phyloP scores from a whole-genome alignment of 2,888 invertebrate genomes.

The Trissoscelio sp. region DNA sequence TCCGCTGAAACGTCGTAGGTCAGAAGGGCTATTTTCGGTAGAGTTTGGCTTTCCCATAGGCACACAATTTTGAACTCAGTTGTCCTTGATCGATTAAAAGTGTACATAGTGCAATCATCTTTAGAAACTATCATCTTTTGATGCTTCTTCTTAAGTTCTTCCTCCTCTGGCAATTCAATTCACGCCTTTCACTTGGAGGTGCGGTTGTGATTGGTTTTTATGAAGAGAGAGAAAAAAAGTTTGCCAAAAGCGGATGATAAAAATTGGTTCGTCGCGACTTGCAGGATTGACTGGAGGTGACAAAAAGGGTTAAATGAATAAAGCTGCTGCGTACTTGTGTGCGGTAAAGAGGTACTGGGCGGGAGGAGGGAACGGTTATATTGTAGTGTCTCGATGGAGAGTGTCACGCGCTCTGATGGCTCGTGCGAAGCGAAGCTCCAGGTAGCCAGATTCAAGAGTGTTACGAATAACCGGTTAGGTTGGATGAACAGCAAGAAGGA shows the following conservation, averaged over 20 bases:
- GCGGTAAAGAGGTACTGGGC: conserved; percentile 12
- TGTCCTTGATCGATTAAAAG: too few species aligned
- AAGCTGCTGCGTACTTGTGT: conserved; percentile 16
- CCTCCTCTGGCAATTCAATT: conserved; percentile 19
- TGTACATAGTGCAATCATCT: too few species aligned
- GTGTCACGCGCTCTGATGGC: conserved; percentile 65
- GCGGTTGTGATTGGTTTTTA: conserved; percentile 11
- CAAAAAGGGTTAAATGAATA: conserved; percentile 19
- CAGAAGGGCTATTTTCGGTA: conserved; percentile 51
- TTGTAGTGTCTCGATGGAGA: conserved; percentile 33
- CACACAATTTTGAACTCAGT: not conserved
- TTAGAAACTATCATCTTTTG: too few species aligned
- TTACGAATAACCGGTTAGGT: conserved; percentile 69
- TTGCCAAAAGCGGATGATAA: conserved; percentile 7
- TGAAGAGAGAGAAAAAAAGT: not conserved
- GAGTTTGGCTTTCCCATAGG: conserved; percentile 7
- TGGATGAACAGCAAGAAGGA: conserved; percentile 57
- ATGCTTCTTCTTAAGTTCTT: too few species aligned
- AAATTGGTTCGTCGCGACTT: conserved; percentile 9
- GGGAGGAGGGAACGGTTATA: conserved; percentile 10
- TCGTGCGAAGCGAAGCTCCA: conserved; percentile 66
- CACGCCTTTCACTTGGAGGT: conserved; percentile 46
- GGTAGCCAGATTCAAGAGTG: conserved; percentile 65
- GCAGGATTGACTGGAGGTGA: not conserved
- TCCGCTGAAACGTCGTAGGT: conserved; percentile 55